Base-by-base conservation (phyloP, 2,113 vertebrate genomes). In the Ranitomeya imitator region DNA sequence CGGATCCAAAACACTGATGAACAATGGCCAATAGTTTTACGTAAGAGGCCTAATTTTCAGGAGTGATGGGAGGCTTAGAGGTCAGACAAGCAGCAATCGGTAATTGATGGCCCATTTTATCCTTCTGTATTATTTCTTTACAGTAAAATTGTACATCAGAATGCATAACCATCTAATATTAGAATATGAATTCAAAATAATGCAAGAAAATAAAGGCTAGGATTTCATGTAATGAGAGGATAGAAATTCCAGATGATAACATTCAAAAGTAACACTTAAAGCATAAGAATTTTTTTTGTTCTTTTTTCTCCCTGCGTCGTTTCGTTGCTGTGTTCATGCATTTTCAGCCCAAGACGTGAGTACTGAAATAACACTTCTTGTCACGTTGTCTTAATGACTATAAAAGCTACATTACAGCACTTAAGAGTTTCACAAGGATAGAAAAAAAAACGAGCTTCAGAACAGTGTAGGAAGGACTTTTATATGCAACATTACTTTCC, bases 371-470 rank as follows among this genome's bases (percentile, higher is more conserved):
- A 88, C 80, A 77, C 83, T 83, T 83, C 82, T 85, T 57, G 73
- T 89, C 87, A 85, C 60, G 13, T 85, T 83, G 83, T 79, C 84
- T 88, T 89, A 89, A 89, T 89, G 87, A 61, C 63, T 77, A 89
- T 89, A 89, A 89, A 85, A 89, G 87, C 87, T 79, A 57, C 74
- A 89, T 89, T 89, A 89, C 51, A 69, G 87, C 82, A 89, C 82
- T 84, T 89, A 89, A 79, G 87, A 83, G 84, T 67, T 69, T 83
- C 67, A 23, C 74, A 85, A 69, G 83, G 81, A 79, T 57, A 84
- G 60, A 84, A 88, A 84, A 31, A 31, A 65, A 81, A 78, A 67
- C 12, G 61, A 65, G 57, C 74, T 59, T 78, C 79, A 79, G 73
- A 89, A 84, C 79, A 89, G 87, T 69, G 87, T 85, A 89, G 81